Evolutionary conservation across 2,113 vertebrate genomes (phyloP).

Genomic region (Sylvia atricapilla): DNA sequence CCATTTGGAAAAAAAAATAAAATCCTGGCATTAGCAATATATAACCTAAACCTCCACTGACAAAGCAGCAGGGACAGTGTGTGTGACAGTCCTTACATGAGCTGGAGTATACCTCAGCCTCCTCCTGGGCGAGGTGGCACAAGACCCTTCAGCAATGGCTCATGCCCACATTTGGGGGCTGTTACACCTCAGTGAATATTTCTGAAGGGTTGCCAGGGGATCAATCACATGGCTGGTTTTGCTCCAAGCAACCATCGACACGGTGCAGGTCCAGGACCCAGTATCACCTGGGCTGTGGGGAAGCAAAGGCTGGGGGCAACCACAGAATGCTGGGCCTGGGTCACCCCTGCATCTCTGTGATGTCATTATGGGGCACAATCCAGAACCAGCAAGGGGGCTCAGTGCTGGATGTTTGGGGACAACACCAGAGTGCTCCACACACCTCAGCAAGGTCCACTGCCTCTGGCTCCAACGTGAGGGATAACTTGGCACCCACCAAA

Average conservation of each 20-base stretch:
- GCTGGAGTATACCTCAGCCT: not conserved
- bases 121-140: not conserved
- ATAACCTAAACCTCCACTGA: not conserved
- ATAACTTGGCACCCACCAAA: not conserved
- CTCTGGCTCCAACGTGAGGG: conserved; percentile 26
- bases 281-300: accelerated
- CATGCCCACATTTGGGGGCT: accelerated
- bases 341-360: conserved; percentile 34
- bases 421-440: conserved; percentile 21
- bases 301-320: not conserved
- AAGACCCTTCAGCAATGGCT: too few species aligned
- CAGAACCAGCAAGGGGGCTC: conserved; percentile 29
- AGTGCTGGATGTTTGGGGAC: conserved; percentile 31
- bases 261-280: accelerated
- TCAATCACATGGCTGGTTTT: too few species aligned
- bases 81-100: not conserved
- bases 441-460: conserved; percentile 19
- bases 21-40: not conserved
- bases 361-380: conserved; percentile 51
- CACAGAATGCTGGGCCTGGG: conserved; percentile 32
- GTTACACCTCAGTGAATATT: accelerated
- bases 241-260: not conserved
- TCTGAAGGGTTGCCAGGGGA: not conserved
- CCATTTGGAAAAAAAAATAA: not conserved
- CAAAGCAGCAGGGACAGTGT: not conserved